Conservation (phyloP, 2,797 vertebrate genomes). For the Sebastes itinus region DNA sequence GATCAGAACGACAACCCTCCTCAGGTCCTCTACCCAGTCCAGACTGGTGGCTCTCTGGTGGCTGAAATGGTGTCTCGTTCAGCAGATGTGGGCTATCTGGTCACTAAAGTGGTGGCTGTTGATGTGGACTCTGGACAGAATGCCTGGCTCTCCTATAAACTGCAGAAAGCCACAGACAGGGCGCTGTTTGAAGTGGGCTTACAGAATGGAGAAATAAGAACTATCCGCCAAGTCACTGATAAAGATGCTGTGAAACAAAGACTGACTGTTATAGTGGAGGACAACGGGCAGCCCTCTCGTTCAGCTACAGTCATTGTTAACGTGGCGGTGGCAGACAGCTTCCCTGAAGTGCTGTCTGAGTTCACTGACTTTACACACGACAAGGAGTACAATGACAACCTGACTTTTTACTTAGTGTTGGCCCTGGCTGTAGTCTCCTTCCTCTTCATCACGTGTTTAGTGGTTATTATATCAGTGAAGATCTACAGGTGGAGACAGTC, state of each 20-base stretch:
- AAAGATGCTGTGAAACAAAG: conserved; percentile 84
- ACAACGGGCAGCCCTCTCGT: conserved; percentile 70
- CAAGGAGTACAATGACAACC: too few relatives aligned
- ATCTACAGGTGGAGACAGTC: too few relatives aligned
- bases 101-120: conserved; percentile 89
- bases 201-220: conserved; percentile 86
- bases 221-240: conserved; percentile 78
- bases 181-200: conserved; percentile 83
- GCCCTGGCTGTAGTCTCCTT: too few relatives aligned
- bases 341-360: too few relatives aligned
- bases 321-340: too few relatives aligned
- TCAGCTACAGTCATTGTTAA: too few relatives aligned
- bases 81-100: conserved; percentile 85
- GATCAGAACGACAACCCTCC: conserved; percentile 75
- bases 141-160: conserved; percentile 85
- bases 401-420: too few relatives aligned
- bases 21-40: conserved; percentile 70
- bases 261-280: too few relatives aligned
- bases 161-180: conserved; percentile 83
- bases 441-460: too few relatives aligned
- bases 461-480: too few relatives aligned
- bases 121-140: conserved; percentile 82
- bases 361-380: too few relatives aligned
- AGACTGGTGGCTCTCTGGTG: conserved; percentile 67
- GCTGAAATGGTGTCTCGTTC: conserved; percentile 83